Evolutionary conservation across 1,140 invertebrate genomes (phyloP).

Genomic region (honey bee (Apis mellifera)): DNA sequence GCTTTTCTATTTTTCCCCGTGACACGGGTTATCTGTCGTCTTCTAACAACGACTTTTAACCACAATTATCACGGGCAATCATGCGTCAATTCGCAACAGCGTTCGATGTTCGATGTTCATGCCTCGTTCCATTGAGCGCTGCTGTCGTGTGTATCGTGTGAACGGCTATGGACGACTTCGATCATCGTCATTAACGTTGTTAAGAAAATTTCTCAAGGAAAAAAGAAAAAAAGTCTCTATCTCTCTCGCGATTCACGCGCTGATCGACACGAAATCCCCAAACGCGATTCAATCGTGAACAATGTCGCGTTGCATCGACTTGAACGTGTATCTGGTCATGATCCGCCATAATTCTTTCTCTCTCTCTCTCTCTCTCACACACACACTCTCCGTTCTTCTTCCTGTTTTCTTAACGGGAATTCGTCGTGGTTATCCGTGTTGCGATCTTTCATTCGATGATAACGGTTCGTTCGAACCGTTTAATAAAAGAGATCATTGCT

Average conservation of each 20-base stretch:
- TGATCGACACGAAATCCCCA: not conserved
- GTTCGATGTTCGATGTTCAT: not conserved
- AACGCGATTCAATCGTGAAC: not conserved
- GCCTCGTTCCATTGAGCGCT: not conserved
- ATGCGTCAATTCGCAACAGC: not conserved
- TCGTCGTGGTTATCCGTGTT: not conserved
- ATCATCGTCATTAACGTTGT: not conserved
- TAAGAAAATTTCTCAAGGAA: not conserved
- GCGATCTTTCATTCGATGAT: not conserved
- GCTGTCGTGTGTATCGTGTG: not conserved
- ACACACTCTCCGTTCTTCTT: not conserved
- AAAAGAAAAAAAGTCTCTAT: constrained; percentile 26
- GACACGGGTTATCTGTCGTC: not conserved
- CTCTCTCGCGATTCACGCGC: constrained; percentile 24
- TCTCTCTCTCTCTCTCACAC: no score
- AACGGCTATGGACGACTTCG: not conserved
- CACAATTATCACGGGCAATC: not conserved
- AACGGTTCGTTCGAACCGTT: constrained; percentile 1
- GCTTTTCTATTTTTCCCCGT: not conserved
- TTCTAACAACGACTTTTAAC: not conserved
- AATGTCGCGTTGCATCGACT: not conserved
- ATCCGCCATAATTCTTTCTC: not conserved
- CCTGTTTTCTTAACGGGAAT: not conserved
- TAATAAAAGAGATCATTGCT: constrained; percentile 75
- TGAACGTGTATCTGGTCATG: constrained; percentile 34